A percentile compares a stretch with the other conserved stretches of the same genome.
Evolutionary conservation across 2,797 vertebrate genomes (phyloP).

Genomic region (Chromis chromis): DNA sequence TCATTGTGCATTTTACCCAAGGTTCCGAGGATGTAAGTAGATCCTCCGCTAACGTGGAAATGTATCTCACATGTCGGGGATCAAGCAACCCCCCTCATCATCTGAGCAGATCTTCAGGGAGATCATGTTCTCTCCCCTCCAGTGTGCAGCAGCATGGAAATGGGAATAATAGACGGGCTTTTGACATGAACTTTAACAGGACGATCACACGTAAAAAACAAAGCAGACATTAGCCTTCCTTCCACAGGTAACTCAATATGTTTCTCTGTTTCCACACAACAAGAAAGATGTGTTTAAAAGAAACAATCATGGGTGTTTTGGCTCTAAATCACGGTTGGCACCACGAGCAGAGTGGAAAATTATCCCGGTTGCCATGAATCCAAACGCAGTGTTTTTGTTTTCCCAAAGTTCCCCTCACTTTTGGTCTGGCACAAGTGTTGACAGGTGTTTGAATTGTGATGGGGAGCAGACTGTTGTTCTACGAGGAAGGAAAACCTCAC

Average conservation of each 20-base stretch:
- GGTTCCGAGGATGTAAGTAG: conserved; percentile 33
- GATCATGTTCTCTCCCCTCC: conserved; percentile 49
- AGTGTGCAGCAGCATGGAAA: neutral
- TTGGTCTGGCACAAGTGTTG: conserved; percentile 42
- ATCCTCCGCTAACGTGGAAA: conserved; percentile 33
- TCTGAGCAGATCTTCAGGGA: conserved; percentile 36
- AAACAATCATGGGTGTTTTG: conserved; percentile 34
- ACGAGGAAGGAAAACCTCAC: conserved; percentile 14
- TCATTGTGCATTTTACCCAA: neutral
- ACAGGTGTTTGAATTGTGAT: conserved; percentile 52
- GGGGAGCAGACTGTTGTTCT: conserved; percentile 30
- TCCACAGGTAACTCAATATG: no score
- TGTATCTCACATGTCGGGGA: conserved; percentile 28
- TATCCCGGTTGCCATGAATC: conserved; percentile 53
- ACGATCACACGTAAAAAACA: no score
- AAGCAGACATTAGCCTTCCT: no score
- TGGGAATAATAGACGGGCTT: conserved; percentile 23
- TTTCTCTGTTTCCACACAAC: neutral
- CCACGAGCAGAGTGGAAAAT: conserved; percentile 30
- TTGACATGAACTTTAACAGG: neutral
- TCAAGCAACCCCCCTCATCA: conserved; percentile 6
- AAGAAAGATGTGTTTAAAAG: conserved; percentile 11
- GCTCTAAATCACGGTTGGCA: conserved; percentile 52
- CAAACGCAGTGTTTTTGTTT: conserved; percentile 57
- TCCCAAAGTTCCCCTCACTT: conserved; percentile 43